Evolutionary conservation across 35 echinoderm and acorn worm genomes (phyloP).

Genomic region (Lytechinus pictus): DNA sequence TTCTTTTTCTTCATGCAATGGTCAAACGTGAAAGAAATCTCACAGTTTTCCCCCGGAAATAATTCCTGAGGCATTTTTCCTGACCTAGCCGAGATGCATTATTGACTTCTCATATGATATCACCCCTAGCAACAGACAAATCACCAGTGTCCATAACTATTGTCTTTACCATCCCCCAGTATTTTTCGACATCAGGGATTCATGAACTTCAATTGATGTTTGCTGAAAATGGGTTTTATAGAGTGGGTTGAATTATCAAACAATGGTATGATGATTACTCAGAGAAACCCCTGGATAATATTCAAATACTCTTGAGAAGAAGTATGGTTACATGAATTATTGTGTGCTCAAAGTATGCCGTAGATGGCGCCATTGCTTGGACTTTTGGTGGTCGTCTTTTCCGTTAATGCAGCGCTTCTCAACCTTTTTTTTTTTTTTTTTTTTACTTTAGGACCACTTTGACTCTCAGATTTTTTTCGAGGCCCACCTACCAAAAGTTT

Average conservation of each 20-base stretch:
- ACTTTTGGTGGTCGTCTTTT: not conserved
- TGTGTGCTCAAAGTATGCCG: not conserved
- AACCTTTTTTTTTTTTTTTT: not conserved
- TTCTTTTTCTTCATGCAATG: not conserved
- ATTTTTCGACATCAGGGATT: not conserved
- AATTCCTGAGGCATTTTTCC: slow-evolving; percentile 10
- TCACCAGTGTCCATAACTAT: not conserved
- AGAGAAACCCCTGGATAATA: not conserved
- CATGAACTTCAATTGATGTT: not conserved
- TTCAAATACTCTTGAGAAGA: no score
- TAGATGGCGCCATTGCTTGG: not conserved
- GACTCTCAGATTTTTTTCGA: no score
- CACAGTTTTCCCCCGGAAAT: slow-evolving; percentile 1
- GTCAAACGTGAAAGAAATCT: slow-evolving; percentile 13
- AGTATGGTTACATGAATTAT: no score
- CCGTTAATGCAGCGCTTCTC: not conserved
- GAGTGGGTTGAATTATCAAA: not conserved
- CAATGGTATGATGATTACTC: not conserved
- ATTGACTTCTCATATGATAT: slow-evolving; percentile 14
- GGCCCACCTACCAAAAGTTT: no score
- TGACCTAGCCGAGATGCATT: not conserved
- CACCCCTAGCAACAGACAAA: slow-evolving; percentile 8
- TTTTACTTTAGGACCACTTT: not conserved
- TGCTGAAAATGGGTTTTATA: not conserved
- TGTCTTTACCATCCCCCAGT: not conserved